These are phyloP conservation scores for Sarcophaga variegata DNA, from an alignment of 2,888 invertebrate genomes.

Conservation along the genomic window DNA sequence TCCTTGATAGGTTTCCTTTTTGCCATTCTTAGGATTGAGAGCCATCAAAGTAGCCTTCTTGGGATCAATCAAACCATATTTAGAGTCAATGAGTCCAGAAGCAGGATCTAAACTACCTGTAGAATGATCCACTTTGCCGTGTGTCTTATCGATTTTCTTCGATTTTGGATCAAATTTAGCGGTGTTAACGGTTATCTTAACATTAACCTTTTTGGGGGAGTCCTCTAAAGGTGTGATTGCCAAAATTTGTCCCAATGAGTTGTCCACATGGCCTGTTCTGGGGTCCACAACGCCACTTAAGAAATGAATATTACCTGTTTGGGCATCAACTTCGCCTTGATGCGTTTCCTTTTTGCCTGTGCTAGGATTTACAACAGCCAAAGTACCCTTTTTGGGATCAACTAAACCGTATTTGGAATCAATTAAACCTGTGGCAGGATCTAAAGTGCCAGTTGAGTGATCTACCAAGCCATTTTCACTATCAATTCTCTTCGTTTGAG, in stretches of 20 bases:
- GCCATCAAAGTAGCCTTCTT: constrained; percentile 86
- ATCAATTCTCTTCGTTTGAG: constrained; percentile 86
- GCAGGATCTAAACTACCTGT: constrained; percentile 87
- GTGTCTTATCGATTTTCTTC: constrained; percentile 86
- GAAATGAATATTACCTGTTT: constrained; percentile 87
- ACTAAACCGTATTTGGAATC: constrained; percentile 88
- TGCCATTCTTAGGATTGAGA: constrained; percentile 85
- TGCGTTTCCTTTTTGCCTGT: constrained; percentile 85
- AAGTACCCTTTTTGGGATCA: constrained; percentile 86
- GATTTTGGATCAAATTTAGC: constrained; percentile 87
- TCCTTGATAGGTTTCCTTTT: constrained; percentile 85
- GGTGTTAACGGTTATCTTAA: constrained; percentile 89
- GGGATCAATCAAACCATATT: constrained; percentile 87
- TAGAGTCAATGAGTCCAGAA: constrained; percentile 87
- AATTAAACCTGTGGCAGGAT: constrained; percentile 86
- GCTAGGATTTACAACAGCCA: constrained; percentile 84
- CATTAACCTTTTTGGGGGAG: constrained; percentile 84
- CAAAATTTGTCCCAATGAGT: constrained; percentile 86
- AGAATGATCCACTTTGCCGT: constrained; percentile 85
- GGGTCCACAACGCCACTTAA: constrained; percentile 86
- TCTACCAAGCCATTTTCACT: constrained; percentile 84
- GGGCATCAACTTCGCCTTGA: constrained; percentile 85
- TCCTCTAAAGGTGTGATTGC: constrained; percentile 86
- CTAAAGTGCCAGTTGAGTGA: constrained; percentile 87
- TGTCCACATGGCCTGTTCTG: constrained; percentile 86